Base-by-base conservation (phyloP, 2,888 invertebrate species). In the Coelogynopora nodosa region DNA sequence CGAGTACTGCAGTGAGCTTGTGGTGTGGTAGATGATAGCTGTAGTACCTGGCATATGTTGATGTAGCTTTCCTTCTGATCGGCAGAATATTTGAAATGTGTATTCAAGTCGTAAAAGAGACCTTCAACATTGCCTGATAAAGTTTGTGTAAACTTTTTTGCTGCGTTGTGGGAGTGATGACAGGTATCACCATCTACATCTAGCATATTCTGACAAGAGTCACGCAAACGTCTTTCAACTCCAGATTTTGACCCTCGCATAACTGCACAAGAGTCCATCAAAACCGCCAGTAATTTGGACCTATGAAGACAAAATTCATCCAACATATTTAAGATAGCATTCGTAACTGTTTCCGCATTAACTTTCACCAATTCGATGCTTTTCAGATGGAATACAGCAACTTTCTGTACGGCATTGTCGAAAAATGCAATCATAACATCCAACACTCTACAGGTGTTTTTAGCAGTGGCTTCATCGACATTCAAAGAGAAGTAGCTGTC, bases 401-500 rank as follows among this genome's bases (percentile, higher is more conserved):
- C 28, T 80, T 80, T 80, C 28, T 27, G 26, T 27, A 80, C 23
- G 23, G 23, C 80, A 80, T 80, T 26, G 28, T 80, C 80, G 28
- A 80, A 80, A 80, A 80, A 80, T 26, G 26, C 28, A 27, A 80
- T 80, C 26, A 80, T 23, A 26, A 80, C 28, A 80, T 80, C 80
- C 28, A 80, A 27, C 23, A 80, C 80, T 80, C 80, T 80, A 27
- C 26, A 23, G 28, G 23, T 80, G 28, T 80, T 80, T 80, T 27
- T 80, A 80, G 80, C 80, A 80, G 80, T 80, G 26, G 80, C 80
- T 80, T 80, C 80, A 27, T 80, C 80, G 28, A 80, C 80, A 80
- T 80, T 80, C 28, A 80, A 27, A 80, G 80, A 80, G 28, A 80
- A 80, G 80, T 80, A 80, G 28, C 80, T 27, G 80, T 80, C 80